Evolutionary conservation across 2,113 vertebrate species (phyloP).

Genomic region (Paedocypris sp.): DNA sequence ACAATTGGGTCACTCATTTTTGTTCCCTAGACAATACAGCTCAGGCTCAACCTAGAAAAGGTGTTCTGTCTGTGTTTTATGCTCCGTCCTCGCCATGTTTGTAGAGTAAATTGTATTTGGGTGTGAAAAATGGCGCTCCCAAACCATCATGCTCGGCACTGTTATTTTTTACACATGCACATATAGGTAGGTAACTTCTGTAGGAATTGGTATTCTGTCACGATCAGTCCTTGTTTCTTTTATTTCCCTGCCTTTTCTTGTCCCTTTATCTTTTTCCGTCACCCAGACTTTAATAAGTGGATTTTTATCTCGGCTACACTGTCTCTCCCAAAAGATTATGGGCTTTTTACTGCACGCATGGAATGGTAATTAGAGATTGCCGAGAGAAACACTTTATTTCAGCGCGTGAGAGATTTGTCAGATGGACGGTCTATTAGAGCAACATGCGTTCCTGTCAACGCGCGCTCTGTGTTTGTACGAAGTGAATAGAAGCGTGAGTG

Average conservation of each 20-base stretch:
- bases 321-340: constrained; percentile 48
- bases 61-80: background rate
- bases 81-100: background rate
- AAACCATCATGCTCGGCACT: background rate
- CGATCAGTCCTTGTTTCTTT: constrained; percentile 14
- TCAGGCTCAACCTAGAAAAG: constrained; percentile 21
- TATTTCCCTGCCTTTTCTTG: constrained; percentile 13
- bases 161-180: constrained; percentile 23
- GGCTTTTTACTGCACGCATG: constrained; percentile 29
- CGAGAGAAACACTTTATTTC: constrained; percentile 31
- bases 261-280: constrained; percentile 17
- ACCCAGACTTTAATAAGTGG: constrained; percentile 49
- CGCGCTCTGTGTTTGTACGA: constrained; percentile 7
- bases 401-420: constrained; percentile 19
- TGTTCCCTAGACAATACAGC: constrained; percentile 32
- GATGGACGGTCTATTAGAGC: constrained; percentile 24
- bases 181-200: background rate
- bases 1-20: constrained; percentile 60
- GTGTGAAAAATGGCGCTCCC: background rate
- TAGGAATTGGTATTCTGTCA: constrained; percentile 8
- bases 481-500: background rate
- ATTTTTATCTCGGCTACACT: constrained; percentile 52
- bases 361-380: constrained; percentile 45
- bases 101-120: constrained; percentile 2
- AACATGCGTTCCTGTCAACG: background rate